Conservation (phyloP, 1,140 invertebrate species). For the Hestina assimilis region DNA sequence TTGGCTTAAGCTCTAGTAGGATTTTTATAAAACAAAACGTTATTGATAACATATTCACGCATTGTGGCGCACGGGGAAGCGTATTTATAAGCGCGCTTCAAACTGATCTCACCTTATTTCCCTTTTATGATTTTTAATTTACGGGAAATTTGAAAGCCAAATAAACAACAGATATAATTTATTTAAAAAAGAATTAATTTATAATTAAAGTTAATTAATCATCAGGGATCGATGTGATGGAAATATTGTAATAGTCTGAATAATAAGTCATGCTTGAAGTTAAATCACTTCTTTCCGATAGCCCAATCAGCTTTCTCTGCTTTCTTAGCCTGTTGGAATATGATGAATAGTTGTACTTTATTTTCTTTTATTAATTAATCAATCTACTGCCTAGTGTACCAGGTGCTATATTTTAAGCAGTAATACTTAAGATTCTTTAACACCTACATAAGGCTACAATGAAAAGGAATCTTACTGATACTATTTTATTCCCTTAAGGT, state of each 20-base stretch:
- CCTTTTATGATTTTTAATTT: conserved; percentile 38
- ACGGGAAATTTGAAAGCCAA: conserved; percentile 38
- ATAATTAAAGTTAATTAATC: conserved; percentile 56
- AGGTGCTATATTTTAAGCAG: no score
- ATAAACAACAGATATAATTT: conserved; percentile 63
- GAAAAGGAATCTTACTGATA: not conserved
- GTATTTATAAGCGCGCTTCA: conserved; percentile 41
- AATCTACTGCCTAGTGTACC: not conserved
- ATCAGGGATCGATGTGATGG: conserved; percentile 37
- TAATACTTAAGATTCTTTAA: no score
- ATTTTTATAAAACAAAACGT: conserved; percentile 32
- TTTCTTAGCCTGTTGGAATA: conserved; percentile 85
- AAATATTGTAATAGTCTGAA: conserved; percentile 25
- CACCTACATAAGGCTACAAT: no score
- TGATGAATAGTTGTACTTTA: conserved; percentile 40
- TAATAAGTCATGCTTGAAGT: conserved; percentile 19
- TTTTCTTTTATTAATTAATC: not conserved
- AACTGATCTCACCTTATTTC: conserved; percentile 61
- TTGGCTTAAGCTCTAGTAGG: conserved; percentile 30
- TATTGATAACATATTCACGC: conserved; percentile 39
- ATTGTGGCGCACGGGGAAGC: conserved; percentile 40
- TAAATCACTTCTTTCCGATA: conserved; percentile 82
- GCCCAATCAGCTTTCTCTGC: conserved; percentile 90
- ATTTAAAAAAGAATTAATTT: conserved; percentile 46
- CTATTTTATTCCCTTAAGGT: no score